Conservation (phyloP, 2,888 invertebrate genomes). For the Lithophane semibrunnea region DNA sequence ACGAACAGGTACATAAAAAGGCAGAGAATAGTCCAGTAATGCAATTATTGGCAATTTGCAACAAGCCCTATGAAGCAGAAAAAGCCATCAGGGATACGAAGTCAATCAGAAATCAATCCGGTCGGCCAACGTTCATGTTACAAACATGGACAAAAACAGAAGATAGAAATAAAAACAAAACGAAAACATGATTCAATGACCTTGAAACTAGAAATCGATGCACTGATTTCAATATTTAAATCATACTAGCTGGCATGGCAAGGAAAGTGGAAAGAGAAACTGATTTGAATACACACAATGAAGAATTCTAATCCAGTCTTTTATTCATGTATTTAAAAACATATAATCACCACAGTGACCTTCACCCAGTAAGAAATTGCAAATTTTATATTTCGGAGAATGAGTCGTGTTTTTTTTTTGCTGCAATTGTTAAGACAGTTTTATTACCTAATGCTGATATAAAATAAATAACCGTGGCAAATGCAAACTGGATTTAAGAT, state of each 20-base stretch:
- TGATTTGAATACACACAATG: slow-evolving; percentile 48
- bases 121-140: not conserved
- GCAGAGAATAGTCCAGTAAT: not conserved
- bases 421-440: slow-evolving; percentile 38
- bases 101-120: slow-evolving; percentile 51
- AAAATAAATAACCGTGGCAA: slow-evolving; percentile 20
- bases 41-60: slow-evolving; percentile 12
- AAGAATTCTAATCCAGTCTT: slow-evolving; percentile 32
- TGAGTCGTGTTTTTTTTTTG: slow-evolving; percentile 32
- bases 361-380: slow-evolving; percentile 40
- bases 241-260: slow-evolving; percentile 14
- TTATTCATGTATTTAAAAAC: slow-evolving; percentile 34
- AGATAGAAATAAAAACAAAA: slow-evolving; percentile 7
- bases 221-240: slow-evolving; percentile 58
- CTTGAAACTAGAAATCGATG: slow-evolving; percentile 52
- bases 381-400: slow-evolving; percentile 33
- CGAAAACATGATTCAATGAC: slow-evolving; percentile 30
- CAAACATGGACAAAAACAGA: slow-evolving; percentile 7
- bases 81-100: slow-evolving; percentile 37
- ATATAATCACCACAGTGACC: slow-evolving; percentile 41
- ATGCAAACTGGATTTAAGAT: slow-evolving; percentile 11
- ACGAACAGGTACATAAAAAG: not conserved
- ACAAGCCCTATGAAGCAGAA: slow-evolving; percentile 6
- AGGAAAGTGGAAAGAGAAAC: slow-evolving; percentile 58
- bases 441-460: slow-evolving; percentile 15